phyloP scores from a whole-genome alignment of 2,113 vertebrate genomes.

The Phylloscopus whistleri region DNA sequence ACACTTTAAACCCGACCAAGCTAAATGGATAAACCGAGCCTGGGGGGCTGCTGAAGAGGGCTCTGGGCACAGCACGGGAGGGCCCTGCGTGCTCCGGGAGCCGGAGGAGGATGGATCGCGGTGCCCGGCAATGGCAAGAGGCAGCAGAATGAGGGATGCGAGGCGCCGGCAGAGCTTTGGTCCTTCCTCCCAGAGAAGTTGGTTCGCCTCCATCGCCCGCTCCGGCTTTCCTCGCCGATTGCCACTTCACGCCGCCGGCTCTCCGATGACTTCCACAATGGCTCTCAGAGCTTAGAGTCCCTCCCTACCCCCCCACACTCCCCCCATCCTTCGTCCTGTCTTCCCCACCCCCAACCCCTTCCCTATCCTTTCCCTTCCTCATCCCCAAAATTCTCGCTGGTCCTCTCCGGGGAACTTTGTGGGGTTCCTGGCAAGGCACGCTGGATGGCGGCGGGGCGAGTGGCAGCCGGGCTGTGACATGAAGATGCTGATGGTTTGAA shows the following conservation, averaged over 20 bases:
- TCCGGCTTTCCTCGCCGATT: slow-evolving; percentile 49
- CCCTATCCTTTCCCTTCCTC: slow-evolving; percentile 42
- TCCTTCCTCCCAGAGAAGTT: slow-evolving; percentile 68
- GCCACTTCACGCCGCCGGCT: slow-evolving; percentile 59
- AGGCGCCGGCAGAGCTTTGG: slow-evolving; percentile 61
- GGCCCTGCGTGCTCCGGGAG: slow-evolving; percentile 45
- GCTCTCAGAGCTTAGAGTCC: slow-evolving; percentile 72
- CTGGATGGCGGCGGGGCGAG: slow-evolving; percentile 67
- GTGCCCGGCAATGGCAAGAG: slow-evolving; percentile 70
- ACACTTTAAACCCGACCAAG: slow-evolving; percentile 71
- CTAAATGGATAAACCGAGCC: slow-evolving; percentile 71
- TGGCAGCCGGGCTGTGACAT: slow-evolving; percentile 69
- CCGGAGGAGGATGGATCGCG: slow-evolving; percentile 71
- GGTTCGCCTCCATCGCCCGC: slow-evolving; percentile 50
- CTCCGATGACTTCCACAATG: slow-evolving; percentile 72
- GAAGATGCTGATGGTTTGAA: slow-evolving; percentile 68
- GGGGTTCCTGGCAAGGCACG: slow-evolving; percentile 59
- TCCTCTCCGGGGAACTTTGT: slow-evolving; percentile 76
- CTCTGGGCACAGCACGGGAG: not conserved
- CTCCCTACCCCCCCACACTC: slow-evolving; percentile 8
- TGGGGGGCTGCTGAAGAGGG: slow-evolving; percentile 58
- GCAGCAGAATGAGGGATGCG: slow-evolving; percentile 70
- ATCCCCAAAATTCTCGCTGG: slow-evolving; percentile 55
- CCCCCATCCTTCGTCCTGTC: slow-evolving; percentile 39
- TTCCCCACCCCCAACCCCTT: slow-evolving; percentile 57